phyloP scores from a whole-genome alignment of 2,888 invertebrate species.

The Sclerodermus sp. region DNA sequence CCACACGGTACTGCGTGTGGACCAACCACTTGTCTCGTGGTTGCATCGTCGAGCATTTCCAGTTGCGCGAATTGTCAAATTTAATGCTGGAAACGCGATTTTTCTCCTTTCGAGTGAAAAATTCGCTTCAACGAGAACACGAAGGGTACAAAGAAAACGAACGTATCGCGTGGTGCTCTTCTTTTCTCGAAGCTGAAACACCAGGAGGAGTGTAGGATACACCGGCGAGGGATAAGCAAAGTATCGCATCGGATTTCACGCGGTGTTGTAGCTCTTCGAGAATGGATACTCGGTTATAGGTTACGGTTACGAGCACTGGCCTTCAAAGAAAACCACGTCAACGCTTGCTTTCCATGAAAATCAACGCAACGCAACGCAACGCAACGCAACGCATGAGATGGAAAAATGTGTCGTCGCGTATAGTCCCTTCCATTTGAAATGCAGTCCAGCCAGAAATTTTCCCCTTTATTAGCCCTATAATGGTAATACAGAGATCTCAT shows the following conservation, averaged over 20 bases:
- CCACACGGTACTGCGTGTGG: neutral
- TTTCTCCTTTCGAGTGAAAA: constrained; percentile 4
- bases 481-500: too few relatives aligned
- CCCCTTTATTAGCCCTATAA: too few relatives aligned
- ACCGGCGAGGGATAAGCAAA: neutral
- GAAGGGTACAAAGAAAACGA: constrained; percentile 22
- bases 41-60: too few relatives aligned
- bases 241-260: constrained; percentile 51
- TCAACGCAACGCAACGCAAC: too few relatives aligned
- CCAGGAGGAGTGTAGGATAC: neutral
- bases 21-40: too few relatives aligned
- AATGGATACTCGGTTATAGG: constrained; percentile 49
- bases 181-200: neutral
- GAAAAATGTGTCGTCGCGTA: too few relatives aligned
- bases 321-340: constrained; percentile 10
- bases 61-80: too few relatives aligned
- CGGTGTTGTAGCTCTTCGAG: constrained; percentile 48
- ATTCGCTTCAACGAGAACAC: neutral
- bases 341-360: too few relatives aligned
- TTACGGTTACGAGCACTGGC: constrained; percentile 34
- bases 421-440: too few relatives aligned
- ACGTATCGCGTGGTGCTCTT: constrained; percentile 4
- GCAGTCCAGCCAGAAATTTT: too few relatives aligned
- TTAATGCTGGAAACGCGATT: too few relatives aligned
- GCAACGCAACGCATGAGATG: too few relatives aligned